Conservation (phyloP, 1,140 invertebrate genomes). For the Drosophila neocordata region DNA sequence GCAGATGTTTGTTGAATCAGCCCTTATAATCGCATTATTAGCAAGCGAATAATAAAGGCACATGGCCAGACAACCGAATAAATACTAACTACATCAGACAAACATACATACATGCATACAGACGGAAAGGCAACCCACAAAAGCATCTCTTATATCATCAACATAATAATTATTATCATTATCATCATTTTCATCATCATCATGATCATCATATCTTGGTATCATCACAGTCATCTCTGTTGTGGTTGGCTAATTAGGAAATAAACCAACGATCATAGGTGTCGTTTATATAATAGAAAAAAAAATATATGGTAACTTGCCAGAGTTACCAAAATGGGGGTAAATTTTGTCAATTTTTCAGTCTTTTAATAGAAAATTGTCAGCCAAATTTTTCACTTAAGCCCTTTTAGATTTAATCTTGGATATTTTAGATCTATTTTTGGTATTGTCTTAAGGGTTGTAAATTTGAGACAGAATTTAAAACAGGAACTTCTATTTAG, state of each 20-base stretch:
- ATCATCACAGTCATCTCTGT: conserved; percentile 16
- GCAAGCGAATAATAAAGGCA: conserved; percentile 36
- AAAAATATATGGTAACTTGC: not conserved
- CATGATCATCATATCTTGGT: not conserved
- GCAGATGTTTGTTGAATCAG: conserved; percentile 50
- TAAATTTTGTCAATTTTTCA: not conserved
- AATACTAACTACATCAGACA: conserved; percentile 3
- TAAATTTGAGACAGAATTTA: too few relatives aligned
- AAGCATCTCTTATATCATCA: conserved; percentile 34
- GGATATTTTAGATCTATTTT: too few relatives aligned
- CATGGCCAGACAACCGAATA: conserved; percentile 17
- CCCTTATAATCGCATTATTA: conserved; percentile 77
- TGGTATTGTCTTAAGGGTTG: too few relatives aligned
- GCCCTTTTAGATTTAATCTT: too few relatives aligned
- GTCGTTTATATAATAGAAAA: conserved; percentile 48
- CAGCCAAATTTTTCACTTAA: too few relatives aligned
- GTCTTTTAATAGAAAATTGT: too few relatives aligned
- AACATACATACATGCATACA: too few relatives aligned
- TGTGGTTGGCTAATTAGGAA: conserved; percentile 50
- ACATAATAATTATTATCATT: too few relatives aligned
- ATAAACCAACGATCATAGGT: conserved; percentile 43
- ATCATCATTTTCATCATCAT: not conserved
- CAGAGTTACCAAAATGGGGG: conserved; percentile 1
- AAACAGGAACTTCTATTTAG: too few relatives aligned
- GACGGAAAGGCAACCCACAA: conserved; percentile 13